phyloP scores from a whole-genome alignment of 2,797 vertebrate genomes.

The Paramormyrops hopkinsi region DNA sequence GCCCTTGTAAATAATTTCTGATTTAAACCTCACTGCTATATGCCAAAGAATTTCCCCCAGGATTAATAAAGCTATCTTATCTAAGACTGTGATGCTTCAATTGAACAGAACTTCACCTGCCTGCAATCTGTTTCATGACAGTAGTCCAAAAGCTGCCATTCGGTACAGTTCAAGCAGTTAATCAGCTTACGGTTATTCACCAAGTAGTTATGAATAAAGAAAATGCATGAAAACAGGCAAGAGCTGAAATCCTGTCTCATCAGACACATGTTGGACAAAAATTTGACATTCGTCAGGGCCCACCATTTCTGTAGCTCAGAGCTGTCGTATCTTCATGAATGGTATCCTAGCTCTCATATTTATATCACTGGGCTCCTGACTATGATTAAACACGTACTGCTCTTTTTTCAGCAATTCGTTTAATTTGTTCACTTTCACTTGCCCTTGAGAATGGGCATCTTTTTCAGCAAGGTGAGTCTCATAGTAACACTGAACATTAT shows the following conservation, averaged over 20 bases:
- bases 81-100: background rate
- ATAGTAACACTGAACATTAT: background rate
- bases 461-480: background rate
- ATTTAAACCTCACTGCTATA: background rate
- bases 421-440: background rate
- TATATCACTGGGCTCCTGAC: background rate
- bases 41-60: background rate
- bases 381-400: background rate
- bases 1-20: background rate
- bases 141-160: background rate
- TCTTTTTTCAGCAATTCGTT: background rate
- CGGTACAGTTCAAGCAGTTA: background rate
- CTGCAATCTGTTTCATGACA: background rate
- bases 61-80: background rate
- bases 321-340: background rate
- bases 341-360: background rate
- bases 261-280: background rate
- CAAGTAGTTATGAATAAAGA: background rate
- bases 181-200: background rate
- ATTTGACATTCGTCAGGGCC: background rate
- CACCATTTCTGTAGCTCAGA: background rate
- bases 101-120: background rate
- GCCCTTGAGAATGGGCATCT: background rate
- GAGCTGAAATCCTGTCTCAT: background rate
- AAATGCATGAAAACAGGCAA: background rate